Evolutionary conservation across 2,888 invertebrate species (phyloP).

Genomic region (Pyralis farinalis): DNA sequence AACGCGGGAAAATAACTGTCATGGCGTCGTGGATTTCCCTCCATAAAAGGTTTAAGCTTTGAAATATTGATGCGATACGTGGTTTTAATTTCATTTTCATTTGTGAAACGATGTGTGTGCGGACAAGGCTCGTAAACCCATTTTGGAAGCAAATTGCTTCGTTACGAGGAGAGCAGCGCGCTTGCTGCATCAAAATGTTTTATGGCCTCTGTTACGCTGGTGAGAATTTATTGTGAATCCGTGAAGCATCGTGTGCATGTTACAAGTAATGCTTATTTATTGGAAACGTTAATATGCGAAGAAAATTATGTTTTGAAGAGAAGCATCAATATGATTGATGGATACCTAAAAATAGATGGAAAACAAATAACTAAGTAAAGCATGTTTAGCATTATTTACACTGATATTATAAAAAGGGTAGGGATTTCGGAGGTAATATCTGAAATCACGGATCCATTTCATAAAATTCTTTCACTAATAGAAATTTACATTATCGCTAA

Average conservation of each 20-base stretch:
- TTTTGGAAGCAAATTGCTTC: constrained; percentile 14
- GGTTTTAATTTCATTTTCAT: constrained; percentile 34
- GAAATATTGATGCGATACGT: constrained; percentile 44
- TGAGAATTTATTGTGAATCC: constrained; percentile 1
- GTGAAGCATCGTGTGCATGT: not conserved
- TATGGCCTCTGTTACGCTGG: not conserved
- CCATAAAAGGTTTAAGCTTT: constrained; percentile 50
- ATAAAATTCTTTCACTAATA: too few species aligned
- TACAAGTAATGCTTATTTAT: not conserved
- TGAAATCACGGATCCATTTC: too few species aligned
- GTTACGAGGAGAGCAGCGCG: constrained; percentile 5
- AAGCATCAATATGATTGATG: too few species aligned
- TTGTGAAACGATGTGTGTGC: constrained; percentile 20
- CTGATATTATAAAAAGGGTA: too few species aligned
- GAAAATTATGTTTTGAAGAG: too few species aligned
- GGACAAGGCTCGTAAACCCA: constrained; percentile 11
- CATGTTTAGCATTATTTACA: too few species aligned
- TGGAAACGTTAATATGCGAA: too few species aligned
- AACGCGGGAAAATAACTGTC: constrained; percentile 63
- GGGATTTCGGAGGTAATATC: too few species aligned
- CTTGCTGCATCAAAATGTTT: constrained; percentile 2
- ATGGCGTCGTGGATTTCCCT: constrained; percentile 55
- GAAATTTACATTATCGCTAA: too few species aligned
- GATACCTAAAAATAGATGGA: too few species aligned
- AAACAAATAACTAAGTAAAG: too few species aligned